Base-by-base conservation (phyloP, 2,888 invertebrate genomes). In the Lissocephala sabroskyi region DNA sequence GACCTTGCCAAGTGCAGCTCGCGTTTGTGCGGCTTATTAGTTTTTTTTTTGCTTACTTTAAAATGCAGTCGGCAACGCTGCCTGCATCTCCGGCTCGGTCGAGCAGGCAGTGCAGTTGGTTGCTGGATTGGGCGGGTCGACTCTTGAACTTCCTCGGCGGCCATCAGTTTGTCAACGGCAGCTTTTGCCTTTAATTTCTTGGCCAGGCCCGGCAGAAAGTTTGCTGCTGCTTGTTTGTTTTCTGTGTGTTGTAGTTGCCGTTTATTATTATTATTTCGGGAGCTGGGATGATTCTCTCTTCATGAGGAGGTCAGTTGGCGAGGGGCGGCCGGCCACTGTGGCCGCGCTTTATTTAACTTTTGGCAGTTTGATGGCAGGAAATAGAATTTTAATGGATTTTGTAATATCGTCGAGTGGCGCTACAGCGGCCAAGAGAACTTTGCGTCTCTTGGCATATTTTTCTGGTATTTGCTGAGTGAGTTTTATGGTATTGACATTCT, bases 351-450 rank as follows among this genome's bases (percentile, higher is more conserved):
- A 74, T 71, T 71, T 71, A 71, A 71, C 71, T 71, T 71, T 71
- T 71, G 71, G 71, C 71, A 74, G 74, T 71, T 71, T 71, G 74
- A 74, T 71, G 74, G 67, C 71, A 71, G 74, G 71, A 71, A 71
- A 71, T 71, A 71, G 62, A 71, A 74, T 71, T 74, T 70, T 71
- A 71, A 71, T 71, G 71, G 71, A 74, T 71, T 71, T 71, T 71
- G 66, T 74, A 71, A 74, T 71, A 74, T 63, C 67, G 62, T 56
- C 59, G 45, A 54, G 49, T 52, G 49, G 37, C 49, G 45, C 52
- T 44, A 33, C 35, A 52, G 42, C 36, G 48, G 36, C 45, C 28
- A 45, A 45, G 44, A 49, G 51, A 37, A 42, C 41, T 42, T 42
- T 42, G 53, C 50, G 23, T 40, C 48, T 56, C 23, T 51, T 39